These are phyloP conservation scores for Drosophila gunungcola DNA, from an alignment of 1,140 invertebrate genomes.

Conservation along the genomic window DNA sequence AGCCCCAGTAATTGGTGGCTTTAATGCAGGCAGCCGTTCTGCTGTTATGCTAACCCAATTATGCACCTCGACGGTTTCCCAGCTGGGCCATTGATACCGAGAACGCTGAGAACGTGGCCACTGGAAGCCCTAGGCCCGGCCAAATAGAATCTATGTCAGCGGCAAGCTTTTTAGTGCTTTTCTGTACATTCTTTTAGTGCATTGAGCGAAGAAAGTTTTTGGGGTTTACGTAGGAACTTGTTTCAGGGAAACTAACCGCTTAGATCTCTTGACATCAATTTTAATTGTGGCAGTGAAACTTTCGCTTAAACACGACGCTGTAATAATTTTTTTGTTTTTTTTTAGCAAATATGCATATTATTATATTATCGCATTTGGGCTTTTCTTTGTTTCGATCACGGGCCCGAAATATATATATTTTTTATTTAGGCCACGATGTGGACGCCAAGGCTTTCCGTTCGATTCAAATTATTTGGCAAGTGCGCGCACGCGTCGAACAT, in stretches of 20 bases:
- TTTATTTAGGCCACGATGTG: conserved; percentile 74
- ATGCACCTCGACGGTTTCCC: conserved; percentile 41
- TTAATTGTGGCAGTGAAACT: conserved; percentile 65
- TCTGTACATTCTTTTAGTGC: conserved; percentile 37
- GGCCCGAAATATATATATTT: conserved; percentile 36
- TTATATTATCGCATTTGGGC: conserved; percentile 15
- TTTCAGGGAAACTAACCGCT: conserved; percentile 47
- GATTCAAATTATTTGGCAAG: conserved; percentile 72
- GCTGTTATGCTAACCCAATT: conserved; percentile 52
- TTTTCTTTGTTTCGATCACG: conserved; percentile 31
- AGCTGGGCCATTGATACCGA: conserved; percentile 33
- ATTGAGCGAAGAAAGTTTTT: conserved; percentile 54
- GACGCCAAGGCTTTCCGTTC: conserved; percentile 64
- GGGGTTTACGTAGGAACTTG: conserved; percentile 60
- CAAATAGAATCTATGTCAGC: conserved; percentile 46
- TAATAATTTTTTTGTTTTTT: conserved; percentile 45
- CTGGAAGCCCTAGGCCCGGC: conserved; percentile 5
- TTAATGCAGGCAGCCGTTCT: conserved; percentile 9
- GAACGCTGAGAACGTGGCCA: conserved; percentile 51
- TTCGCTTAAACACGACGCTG: conserved; percentile 18
- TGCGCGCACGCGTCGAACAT: conserved; percentile 69
- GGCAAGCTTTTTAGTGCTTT: conserved; percentile 16
- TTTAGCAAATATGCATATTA: conserved; percentile 35
- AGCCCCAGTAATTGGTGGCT: conserved; percentile 23
- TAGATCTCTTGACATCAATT: conserved; percentile 56